Conservation (phyloP, 37 sponge, comb jelly and placozoan species). For the Halichondria panicea region DNA sequence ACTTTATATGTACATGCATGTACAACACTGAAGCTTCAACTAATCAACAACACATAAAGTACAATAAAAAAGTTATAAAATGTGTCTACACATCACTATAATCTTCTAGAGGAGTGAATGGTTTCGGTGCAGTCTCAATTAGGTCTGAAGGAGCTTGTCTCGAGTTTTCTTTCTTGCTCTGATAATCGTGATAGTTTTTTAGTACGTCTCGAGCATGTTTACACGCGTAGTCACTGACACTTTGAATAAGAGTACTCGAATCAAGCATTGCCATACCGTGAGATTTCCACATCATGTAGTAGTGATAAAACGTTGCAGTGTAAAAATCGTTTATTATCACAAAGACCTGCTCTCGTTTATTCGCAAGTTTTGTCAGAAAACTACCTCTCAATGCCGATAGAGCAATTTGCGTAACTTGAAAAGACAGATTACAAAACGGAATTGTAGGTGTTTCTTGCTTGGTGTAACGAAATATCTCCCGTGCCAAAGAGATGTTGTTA, state of each 20-base stretch:
- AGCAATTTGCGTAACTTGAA: constrained; percentile 71
- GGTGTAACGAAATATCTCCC: constrained; percentile 63
- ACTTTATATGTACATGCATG: no score
- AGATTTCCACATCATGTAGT: constrained; percentile 52
- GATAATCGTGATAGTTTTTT: no score
- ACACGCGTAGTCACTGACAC: constrained; percentile 29
- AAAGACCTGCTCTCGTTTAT: constrained; percentile 69
- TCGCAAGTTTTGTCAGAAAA: constrained; percentile 67
- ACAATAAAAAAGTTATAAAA: no score
- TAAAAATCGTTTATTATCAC: constrained; percentile 78
- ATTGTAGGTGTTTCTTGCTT: constrained; percentile 5
- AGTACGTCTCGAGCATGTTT: constrained; percentile 15
- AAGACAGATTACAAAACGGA: constrained; percentile 85
- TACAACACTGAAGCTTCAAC: no score
- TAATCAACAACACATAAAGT: no score
- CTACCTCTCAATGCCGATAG: constrained; percentile 69
- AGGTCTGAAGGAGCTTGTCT: no score
- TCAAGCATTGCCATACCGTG: constrained; percentile 39
- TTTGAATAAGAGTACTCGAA: constrained; percentile 30
- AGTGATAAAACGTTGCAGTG: constrained; percentile 58
- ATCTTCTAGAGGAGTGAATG: no score
- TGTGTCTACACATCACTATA: no score
- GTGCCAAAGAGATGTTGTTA: constrained; percentile 37
- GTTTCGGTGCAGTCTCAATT: no score
- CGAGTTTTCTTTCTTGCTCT: no score